Evolutionary conservation across 2,113 vertebrate genomes (phyloP).

Genomic region (Mus musculus): GRCm39 chr12:76021001-76021500

Average conservation of each 20-base stretch:
- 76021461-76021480: not conserved
- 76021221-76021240: not conserved
- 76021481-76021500: not conserved
- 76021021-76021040: constrained; percentile 20
- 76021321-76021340: not conserved
- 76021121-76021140: not conserved
- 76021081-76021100: not conserved
- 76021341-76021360: not conserved
- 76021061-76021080: not conserved
- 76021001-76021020: constrained; percentile 48
- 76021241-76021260: not conserved
- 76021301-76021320: not conserved
- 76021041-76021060: constrained; percentile 13
- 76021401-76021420: not conserved
- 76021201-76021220: not conserved
- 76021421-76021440: not conserved
- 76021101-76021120: not conserved
- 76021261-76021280: not conserved
- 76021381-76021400: not conserved
- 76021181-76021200: not conserved
- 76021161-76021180: not conserved
- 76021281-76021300: not conserved
- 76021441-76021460: too few relatives aligned
- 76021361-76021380: not conserved
- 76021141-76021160: not conserved